A percentile compares a stretch with the other conserved stretches of the same genome.
Conservation (phyloP, 2,888 invertebrate genomes). For the Plusia festucae region DNA sequence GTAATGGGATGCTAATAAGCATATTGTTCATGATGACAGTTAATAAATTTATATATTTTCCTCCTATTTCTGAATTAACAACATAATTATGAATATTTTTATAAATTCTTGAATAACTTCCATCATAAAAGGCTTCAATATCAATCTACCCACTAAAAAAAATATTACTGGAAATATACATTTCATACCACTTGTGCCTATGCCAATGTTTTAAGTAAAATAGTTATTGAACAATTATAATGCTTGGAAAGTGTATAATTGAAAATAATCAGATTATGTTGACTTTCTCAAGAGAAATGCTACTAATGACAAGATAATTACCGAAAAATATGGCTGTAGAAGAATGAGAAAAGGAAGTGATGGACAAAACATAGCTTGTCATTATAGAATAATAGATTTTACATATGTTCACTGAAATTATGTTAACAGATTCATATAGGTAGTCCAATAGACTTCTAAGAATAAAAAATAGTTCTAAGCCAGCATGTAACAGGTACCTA, state of each 20-base stretch:
- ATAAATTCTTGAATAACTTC: not conserved
- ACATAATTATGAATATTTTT: no score
- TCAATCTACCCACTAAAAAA: not conserved
- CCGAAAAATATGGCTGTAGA: conserved; percentile 7
- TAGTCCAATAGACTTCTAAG: conserved; percentile 27
- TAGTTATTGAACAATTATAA: conserved; percentile 34
- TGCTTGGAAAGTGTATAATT: conserved; percentile 56
- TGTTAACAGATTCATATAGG: conserved; percentile 45
- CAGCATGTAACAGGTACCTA: conserved; percentile 51
- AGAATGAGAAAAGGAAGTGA: not conserved
- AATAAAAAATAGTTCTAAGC: conserved; percentile 34
- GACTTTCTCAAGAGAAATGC: conserved; percentile 41
- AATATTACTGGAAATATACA: not conserved
- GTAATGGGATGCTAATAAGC: not conserved
- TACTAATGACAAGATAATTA: conserved; percentile 17
- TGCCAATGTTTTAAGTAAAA: conserved; percentile 25
- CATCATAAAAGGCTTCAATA: not conserved
- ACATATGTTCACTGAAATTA: conserved; percentile 17
- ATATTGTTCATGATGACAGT: conserved; percentile 2
- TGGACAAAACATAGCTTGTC: not conserved
- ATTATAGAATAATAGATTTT: not conserved
- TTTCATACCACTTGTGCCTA: not conserved
- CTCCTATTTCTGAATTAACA: not conserved
- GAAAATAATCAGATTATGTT: conserved; percentile 32
- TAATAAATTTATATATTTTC: not conserved